Base-by-base conservation (phyloP, 2,888 invertebrate species). In the Catocala sponsa region DNA sequence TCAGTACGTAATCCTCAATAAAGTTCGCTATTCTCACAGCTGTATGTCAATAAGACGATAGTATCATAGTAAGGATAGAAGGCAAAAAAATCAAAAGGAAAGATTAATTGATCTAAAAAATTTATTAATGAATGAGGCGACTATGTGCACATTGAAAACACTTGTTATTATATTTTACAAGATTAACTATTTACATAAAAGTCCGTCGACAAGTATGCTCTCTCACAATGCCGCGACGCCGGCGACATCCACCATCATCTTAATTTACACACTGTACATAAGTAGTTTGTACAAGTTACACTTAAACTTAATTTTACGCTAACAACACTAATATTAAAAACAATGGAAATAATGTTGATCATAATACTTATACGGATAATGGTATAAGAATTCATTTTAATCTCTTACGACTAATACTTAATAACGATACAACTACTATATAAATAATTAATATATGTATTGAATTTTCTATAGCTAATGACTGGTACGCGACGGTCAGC, bases 61-160 rank as follows among this genome's bases (percentile, higher is more conserved):
- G n/a, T n/a, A n/a, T n/a, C n/a, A n/a, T n/a, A n/a, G 50, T 11
- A 46, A 44, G 32, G 70, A 70, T 63, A 70, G 60, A 68, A 74
- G 78, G 63, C 70, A 68, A 78, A 76, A 63, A 83, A 83, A 84
- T 78, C 71, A 83, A 87, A 89, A 83, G 75, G 72, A 86, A 86
- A 83, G 72, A 82, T 78, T 85, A 84, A 89, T 91, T 91, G 91
- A 91, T 94, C 94, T 93, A 94, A 91, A 94, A 93, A 94, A 91
- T 93, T 92, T 94, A 92, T 94, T 94, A 92, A 92, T 93, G 91
- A 93, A 94, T 90, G 93, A 94, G 92, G 92, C 93, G 94, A 94
- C 94, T 94, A 94, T 94, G 94, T 94, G 94, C 94, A 94, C 94
- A 93, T 92, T 90, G 90, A 92, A 93, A 93, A 92, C 91, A 92